These are phyloP conservation scores for Corythornis madagascariensis DNA, from an alignment of 2,113 vertebrate genomes.

Conservation along the genomic window DNA sequence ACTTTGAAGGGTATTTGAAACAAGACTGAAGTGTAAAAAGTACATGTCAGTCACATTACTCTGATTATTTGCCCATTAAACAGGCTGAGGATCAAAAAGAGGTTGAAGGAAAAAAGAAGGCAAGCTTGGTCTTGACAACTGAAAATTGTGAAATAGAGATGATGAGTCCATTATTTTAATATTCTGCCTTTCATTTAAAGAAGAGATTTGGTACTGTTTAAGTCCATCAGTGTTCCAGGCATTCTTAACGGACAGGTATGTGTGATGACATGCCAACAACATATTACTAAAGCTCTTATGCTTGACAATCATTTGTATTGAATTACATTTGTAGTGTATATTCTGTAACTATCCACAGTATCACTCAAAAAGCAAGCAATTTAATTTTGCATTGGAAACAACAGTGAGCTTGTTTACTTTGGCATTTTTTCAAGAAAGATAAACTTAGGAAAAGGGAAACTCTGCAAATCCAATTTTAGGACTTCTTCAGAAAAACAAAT, in stretches of 20 bases:
- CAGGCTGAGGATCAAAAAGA: not conserved
- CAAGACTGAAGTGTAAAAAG: not conserved
- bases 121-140: not conserved
- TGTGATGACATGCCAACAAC: not conserved
- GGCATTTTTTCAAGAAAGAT: slow-evolving; percentile 66
- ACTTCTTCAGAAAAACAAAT: slow-evolving; percentile 43
- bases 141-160: not conserved
- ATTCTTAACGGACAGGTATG: not conserved
- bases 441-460: slow-evolving; percentile 49
- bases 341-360: not conserved
- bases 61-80: not conserved
- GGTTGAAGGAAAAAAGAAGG: not conserved
- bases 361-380: not conserved
- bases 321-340: not conserved
- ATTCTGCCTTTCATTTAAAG: not conserved
- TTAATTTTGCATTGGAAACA: slow-evolving; percentile 46
- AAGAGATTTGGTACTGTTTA: not conserved
- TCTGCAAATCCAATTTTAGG: slow-evolving; percentile 24
- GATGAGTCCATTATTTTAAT: not conserved
- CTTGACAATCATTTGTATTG: not conserved
- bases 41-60: not conserved
- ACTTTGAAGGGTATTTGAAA: not conserved
- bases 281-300: not conserved
- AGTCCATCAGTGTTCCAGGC: not conserved
- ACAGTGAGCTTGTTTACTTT: slow-evolving; percentile 59